Evolutionary conservation across 2,888 invertebrate species (phyloP), one percentile per base, ranked within the genome.

Genomic region (Melinaea marsaeus): DNA sequence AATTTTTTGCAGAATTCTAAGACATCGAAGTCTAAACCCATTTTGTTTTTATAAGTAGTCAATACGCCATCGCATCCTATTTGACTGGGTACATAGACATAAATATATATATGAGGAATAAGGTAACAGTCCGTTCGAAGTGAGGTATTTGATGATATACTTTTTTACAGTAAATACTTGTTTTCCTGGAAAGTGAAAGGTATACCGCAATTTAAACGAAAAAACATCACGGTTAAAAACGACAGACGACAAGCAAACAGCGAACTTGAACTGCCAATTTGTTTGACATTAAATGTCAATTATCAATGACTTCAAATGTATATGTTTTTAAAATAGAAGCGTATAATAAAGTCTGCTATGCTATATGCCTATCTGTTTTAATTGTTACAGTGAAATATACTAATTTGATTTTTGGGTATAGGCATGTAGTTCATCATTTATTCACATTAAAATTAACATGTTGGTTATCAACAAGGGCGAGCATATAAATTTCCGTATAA

Each of bases 11-110:
- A 95, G 87, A 96, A 97, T 81, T 95, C 95, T 75, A 95, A 92
- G 74, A 96, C 95, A 91, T 97, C 96, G 88, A 97, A 96, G 85
- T 96, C 96, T 75, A 96, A 91, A 75, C 95, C 95, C 95, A 95
- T 95, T 86, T 84, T 88, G 65, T n/a, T 59, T 61, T 58, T 72
- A 33, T 46, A 62, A 54, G 45, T 2, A 42, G 35, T 66, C 47
- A 61, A 47, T 51, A 60, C 13, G 48, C 56, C 67, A 67, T 67
- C n/a, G 63, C 55, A 57, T 35, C 35, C 48, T 13, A 51, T 9
- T 51, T 51, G 4, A 13, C 13, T 58, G 42, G 33, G 35, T 35
- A 32, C 58, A 13, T 33, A 32, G 22, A 34, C 58, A 55, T 51
- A 35, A 54, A 46, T 62, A 32, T 32, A 32, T 22, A 32, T 51